A percentile compares a stretch with the other conserved stretches of the same genome.
These are phyloP conservation scores for Hipparchia sbordonii DNA, from an alignment of 2,888 invertebrate species.

Conservation along the genomic window DNA sequence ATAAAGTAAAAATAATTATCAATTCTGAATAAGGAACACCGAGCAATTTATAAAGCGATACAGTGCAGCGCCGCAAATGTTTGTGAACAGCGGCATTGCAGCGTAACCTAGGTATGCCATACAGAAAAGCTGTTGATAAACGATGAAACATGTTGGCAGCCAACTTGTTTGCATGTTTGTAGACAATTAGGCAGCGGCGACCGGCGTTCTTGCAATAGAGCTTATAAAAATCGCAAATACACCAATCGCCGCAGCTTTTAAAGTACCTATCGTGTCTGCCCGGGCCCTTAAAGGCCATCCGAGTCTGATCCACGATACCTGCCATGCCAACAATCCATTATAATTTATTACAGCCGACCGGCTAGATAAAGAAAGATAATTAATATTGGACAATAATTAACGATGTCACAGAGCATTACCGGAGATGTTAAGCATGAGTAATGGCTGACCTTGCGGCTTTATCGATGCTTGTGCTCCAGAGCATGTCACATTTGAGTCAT, in stretches of 20 bases:
- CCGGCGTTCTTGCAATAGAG: too few relatives aligned
- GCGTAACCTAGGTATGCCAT: too few relatives aligned
- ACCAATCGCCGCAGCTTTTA: too few relatives aligned
- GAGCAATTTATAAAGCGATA: too few relatives aligned
- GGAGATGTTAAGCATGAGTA: constrained; percentile 50
- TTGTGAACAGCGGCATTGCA: too few relatives aligned
- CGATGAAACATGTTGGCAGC: neutral
- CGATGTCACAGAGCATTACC: constrained; percentile 54
- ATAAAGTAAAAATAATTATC: too few relatives aligned
- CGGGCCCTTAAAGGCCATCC: neutral
- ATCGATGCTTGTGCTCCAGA: constrained; percentile 23
- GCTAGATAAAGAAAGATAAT: constrained; percentile 52
- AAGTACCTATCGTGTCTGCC: too few relatives aligned
- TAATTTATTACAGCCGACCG: constrained; percentile 34
- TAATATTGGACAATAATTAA: constrained; percentile 58
- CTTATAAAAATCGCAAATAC: too few relatives aligned
- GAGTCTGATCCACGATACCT: constrained; percentile 24
- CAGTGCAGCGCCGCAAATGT: too few relatives aligned
- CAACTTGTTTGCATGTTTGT: neutral
- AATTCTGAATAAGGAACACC: too few relatives aligned
- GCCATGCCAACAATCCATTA: constrained; percentile 27
- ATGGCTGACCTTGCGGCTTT: constrained; percentile 46
- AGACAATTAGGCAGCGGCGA: neutral
- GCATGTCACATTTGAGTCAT: constrained; percentile 20
- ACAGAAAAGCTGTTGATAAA: too few relatives aligned